phyloP scores from a whole-genome alignment of 2,113 vertebrate species.

The Rhagologus leucostigma region DNA sequence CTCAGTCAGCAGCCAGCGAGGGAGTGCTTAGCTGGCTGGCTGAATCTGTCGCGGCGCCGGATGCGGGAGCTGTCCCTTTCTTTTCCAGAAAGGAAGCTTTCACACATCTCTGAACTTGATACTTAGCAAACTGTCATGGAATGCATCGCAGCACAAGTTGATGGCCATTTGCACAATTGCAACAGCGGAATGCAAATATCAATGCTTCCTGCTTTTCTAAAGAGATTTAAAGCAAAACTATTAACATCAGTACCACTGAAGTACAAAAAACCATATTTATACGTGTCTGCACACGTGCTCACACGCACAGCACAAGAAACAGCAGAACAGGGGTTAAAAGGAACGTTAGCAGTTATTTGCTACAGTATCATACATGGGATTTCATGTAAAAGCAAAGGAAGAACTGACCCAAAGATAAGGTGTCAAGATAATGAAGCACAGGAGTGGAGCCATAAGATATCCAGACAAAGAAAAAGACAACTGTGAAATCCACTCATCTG shows the following conservation, averaged over 20 bases:
- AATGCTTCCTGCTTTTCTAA: neutral
- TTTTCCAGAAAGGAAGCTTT: constrained; percentile 1
- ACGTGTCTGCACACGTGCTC: neutral
- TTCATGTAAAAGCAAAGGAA: neutral
- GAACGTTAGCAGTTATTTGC: neutral
- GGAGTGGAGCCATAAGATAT: neutral
- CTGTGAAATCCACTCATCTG: neutral
- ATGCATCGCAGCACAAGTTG: fast-evolving
- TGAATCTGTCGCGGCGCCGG: neutral
- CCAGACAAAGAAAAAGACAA: neutral
- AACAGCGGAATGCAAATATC: neutral
- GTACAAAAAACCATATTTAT: neutral
- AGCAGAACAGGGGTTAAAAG: neutral
- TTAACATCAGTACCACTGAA: fast-evolving
- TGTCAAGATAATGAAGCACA: neutral
- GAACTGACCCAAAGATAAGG: neutral
- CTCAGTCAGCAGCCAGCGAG: neutral
- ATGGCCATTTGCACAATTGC: neutral
- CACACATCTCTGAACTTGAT: neutral
- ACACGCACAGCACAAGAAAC: fast-evolving
- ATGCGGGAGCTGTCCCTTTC: neutral
- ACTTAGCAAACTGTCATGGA: neutral
- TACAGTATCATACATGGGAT: neutral
- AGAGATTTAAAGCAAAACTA: neutral
- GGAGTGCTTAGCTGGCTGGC: neutral